Evolutionary conservation across 2,113 vertebrate genomes (phyloP), one percentile per base, ranked within the genome.

Genomic region (Apus apus): DNA sequence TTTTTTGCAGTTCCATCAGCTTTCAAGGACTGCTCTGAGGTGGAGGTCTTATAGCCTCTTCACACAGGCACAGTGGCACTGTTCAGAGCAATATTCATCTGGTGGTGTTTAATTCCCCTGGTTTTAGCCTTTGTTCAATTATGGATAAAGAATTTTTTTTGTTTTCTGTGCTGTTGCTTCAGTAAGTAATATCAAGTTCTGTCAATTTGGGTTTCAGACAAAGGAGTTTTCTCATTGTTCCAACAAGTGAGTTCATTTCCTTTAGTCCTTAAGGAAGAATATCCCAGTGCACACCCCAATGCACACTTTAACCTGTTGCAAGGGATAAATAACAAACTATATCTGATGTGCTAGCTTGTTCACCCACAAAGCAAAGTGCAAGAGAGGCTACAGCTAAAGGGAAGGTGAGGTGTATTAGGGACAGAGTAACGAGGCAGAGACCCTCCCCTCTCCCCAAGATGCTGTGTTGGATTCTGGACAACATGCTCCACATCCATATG

Each of bases 311-410:
- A 95, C 71, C 80, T 95, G 19, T 89, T 88, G 75, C 84, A 70
- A 70, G 57, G 71, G 60, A n/a, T 80, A 71, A 93, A 95, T 96
- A 94, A 96, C 93, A 66, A 94, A 76, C 93, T 95, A 94, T 90
- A 92, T 91, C 90, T 91, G 54, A 51, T 79, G 62, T 70, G 65
- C 89, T 92, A 1, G 30, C 68, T 61, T 67, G 72, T 81, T 83
- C 25, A 22, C n/a, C 27, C 9, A 23, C 43, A 70, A 78, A 85
- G 36, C n/a, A 73, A 80, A 87, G 43, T 1, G 2, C 32, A 57
- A 67, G 68, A 62, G 36, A 73, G 32, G n/a, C 43, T 75, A 45
- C 18, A 61, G 45, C 45, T 46, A 30, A 70, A 79, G 64, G 67
- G 65, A 61, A 82, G n/a, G 30, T 73, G 68, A 76, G 19, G 11